Percentiles rank a stretch among this genome's conserved stretches.
These are phyloP conservation scores for Laspeyria flexula DNA, from an alignment of 2,888 invertebrate genomes.

Conservation along the genomic window DNA sequence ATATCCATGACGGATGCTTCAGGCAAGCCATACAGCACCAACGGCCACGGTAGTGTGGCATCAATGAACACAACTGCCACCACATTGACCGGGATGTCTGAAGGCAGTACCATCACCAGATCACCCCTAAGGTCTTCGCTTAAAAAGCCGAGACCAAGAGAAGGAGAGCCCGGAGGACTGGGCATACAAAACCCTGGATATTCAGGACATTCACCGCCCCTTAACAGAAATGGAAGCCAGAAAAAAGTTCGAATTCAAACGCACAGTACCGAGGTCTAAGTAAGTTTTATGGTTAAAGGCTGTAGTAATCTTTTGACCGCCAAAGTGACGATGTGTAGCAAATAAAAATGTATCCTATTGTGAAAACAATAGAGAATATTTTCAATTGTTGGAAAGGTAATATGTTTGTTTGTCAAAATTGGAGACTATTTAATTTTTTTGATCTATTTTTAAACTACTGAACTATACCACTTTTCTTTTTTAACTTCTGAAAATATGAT, in stretches of 20 bases:
- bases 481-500: too few relatives aligned
- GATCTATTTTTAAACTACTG: too few relatives aligned
- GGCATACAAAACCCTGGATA: conserved; percentile 95
- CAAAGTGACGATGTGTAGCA: too few relatives aligned
- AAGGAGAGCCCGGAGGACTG: conserved; percentile 82
- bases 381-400: too few relatives aligned
- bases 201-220: conserved; percentile 93
- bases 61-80: conserved; percentile 92
- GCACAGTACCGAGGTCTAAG: conserved; percentile 94
- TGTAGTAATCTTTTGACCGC: too few relatives aligned
- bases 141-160: conserved; percentile 91
- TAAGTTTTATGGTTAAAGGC: conserved; percentile 3
- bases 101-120: conserved; percentile 50
- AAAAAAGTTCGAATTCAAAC: conserved; percentile 97
- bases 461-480: too few relatives aligned
- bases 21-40: conserved; percentile 91
- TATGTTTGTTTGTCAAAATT: background rate
- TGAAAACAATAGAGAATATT: too few relatives aligned
- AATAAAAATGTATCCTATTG: too few relatives aligned
- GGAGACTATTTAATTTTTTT: background rate
- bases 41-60: conserved; percentile 89
- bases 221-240: conserved; percentile 94
- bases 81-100: conserved; percentile 79
- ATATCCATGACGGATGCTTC: conserved; percentile 95
- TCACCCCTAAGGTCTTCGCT: conserved; percentile 89